Evolutionary conservation across 2,888 invertebrate species (phyloP), one percentile per base, ranked within the genome.

Genomic region (Liodrosophila aerea): DNA sequence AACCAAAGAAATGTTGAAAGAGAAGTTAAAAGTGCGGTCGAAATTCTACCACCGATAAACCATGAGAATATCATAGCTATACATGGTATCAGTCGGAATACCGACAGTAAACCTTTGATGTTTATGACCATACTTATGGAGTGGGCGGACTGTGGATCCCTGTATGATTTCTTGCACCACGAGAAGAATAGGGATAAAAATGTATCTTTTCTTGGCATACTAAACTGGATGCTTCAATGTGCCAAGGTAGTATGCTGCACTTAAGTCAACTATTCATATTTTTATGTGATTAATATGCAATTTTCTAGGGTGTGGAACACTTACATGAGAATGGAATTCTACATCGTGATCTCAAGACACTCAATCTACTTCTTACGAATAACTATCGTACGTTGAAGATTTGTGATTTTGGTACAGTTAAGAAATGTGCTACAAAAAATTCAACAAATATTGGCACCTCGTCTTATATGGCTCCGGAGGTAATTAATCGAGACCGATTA

Each of bases 391-490:
- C 1, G 7, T 7, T 57, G 2, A 49, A 57, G 29, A 15, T 57
- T 9, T 13, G 49, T 11, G 49, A 57, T 29, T 49, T 57, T 50
- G 57, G 57, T 8, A 41, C 15, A 13, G 11, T 11, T 8, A 44
- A 7, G 11, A n/a, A n/a, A n/a, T n/a, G n/a, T n/a, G n/a, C n/a
- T n/a, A n/a, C n/a, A n/a, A n/a, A n/a, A n/a, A n/a, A n/a, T n/a
- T 2, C 50, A 0, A 2, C 1, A 4, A 22, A 13, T n/a, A 51
- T 5, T 7, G 50, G 57, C 0, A 57, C 57, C 0, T 4, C 4
- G 5, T 0, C 0, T 12, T 57, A 57, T 40, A 50, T 37, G 44
- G 57, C 44, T n/a, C 57, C 57, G 3, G 57, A 57, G n/a, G 50
- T 57, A 8, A 12, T 31, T 33, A 27, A 16, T n/a, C n/a, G n/a